Evolutionary conservation across 2,888 invertebrate species (phyloP).

Genomic region (Pollenia griseotomentosa): DNA sequence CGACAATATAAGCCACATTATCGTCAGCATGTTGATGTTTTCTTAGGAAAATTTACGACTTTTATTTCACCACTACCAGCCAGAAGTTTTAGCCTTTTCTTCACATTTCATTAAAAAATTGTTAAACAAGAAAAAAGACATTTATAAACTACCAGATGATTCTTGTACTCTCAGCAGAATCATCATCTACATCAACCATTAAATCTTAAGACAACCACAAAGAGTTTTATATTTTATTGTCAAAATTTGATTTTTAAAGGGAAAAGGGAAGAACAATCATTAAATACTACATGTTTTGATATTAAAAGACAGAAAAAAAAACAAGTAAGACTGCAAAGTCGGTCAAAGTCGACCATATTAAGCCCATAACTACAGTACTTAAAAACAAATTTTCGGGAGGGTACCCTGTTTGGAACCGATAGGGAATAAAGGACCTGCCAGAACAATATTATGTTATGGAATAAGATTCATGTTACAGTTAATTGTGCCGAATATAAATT

Average conservation of each 20-base stretch:
- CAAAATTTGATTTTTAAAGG: background rate
- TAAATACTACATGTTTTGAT: background rate
- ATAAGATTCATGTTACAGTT: too few relatives aligned
- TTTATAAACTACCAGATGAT: background rate
- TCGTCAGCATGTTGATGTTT: constrained; percentile 40
- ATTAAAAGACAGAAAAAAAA: too few relatives aligned
- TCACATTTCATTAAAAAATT: constrained; percentile 26
- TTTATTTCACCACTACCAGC: background rate
- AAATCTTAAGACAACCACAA: constrained; percentile 31
- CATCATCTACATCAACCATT: constrained; percentile 24
- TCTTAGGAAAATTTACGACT: constrained; percentile 31
- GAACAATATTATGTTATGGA: too few relatives aligned
- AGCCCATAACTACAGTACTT: too few relatives aligned
- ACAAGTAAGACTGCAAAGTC: too few relatives aligned
- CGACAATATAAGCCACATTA: constrained; percentile 22
- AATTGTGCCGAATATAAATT: too few relatives aligned
- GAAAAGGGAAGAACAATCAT: background rate
- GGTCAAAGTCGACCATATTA: too few relatives aligned
- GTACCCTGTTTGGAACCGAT: too few relatives aligned
- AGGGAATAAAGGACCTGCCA: too few relatives aligned
- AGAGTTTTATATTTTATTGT: constrained; percentile 48
- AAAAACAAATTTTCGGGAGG: too few relatives aligned
- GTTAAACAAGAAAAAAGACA: background rate
- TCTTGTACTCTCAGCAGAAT: background rate
- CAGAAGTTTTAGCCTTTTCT: background rate